Conservation (phyloP, 2,888 invertebrate genomes). For the Tiliacea citrago region DNA sequence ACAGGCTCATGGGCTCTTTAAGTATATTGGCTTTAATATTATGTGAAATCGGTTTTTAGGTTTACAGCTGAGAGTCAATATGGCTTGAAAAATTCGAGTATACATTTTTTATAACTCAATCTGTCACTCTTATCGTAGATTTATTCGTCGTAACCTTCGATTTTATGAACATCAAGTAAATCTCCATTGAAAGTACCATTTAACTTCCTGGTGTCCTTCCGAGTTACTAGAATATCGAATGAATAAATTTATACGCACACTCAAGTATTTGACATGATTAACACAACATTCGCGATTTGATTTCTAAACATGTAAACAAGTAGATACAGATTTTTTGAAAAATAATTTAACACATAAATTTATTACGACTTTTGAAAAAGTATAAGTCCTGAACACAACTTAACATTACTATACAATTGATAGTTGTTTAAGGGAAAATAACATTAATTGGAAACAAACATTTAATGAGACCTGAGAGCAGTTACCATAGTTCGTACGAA, state of each 20-base stretch:
- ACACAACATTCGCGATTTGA: not conserved
- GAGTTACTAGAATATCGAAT: not conserved
- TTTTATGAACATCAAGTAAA: constrained; percentile 30
- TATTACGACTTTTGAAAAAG: not conserved
- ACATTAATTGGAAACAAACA: not conserved
- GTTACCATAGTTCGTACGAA: too few species aligned
- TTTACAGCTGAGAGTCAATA: constrained; percentile 36
- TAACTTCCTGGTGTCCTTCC: not conserved
- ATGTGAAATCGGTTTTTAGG: constrained; percentile 13
- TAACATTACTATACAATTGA: not conserved
- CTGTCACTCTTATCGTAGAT: constrained; percentile 25
- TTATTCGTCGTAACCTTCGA: constrained; percentile 36
- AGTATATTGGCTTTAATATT: constrained; percentile 8
- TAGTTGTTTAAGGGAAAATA: not conserved
- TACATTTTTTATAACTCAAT: constrained; percentile 40
- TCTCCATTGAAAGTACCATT: constrained; percentile 14
- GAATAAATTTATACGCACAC: constrained; percentile 1
- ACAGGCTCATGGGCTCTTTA: constrained; percentile 1
- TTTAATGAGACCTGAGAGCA: too few species aligned
- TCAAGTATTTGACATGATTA: not conserved
- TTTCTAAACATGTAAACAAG: not conserved
- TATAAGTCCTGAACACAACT: not conserved
- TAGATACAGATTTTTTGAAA: not conserved
- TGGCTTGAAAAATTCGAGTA: constrained; percentile 9
- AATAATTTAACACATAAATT: not conserved